These are phyloP conservation scores for Ranitomeya imitator DNA, from an alignment of 2,113 vertebrate genomes.

Conservation along the genomic window DNA sequence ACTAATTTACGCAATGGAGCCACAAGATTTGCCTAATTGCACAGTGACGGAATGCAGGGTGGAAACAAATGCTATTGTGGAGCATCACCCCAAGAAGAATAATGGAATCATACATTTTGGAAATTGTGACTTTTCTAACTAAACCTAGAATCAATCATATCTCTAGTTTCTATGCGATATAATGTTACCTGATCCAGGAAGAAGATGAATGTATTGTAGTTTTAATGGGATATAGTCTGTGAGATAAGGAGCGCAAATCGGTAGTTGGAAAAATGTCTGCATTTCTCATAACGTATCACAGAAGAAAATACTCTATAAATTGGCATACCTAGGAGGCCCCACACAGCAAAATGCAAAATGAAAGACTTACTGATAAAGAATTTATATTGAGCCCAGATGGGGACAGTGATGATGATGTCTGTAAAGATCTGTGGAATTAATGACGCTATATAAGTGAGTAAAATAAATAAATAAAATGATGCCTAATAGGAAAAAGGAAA, in stretches of 20 bases:
- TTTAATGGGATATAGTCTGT: neutral
- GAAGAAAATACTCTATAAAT: neutral
- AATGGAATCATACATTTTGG: neutral
- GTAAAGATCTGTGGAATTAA: too few species aligned
- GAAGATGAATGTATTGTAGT: neutral
- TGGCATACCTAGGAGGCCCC: neutral
- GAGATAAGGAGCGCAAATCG: neutral
- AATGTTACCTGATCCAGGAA: neutral
- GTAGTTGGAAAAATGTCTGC: too few species aligned
- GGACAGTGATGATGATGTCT: too few species aligned
- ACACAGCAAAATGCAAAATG: neutral
- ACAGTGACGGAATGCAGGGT: neutral
- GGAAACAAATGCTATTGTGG: neutral
- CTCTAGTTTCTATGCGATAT: neutral
- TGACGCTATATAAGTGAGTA: too few species aligned
- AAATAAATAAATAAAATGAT: too few species aligned
- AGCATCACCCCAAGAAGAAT: neutral
- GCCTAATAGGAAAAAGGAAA: too few species aligned
- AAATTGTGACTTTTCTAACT: neutral
- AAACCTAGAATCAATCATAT: neutral
- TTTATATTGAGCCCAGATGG: too few species aligned
- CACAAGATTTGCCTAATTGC: slow-evolving; percentile 7
- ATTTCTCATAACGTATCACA: too few species aligned
- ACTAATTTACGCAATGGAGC: neutral
- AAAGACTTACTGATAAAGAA: too few species aligned